phyloP scores from a whole-genome alignment of 2,113 vertebrate genomes.

The Charina bottae region DNA sequence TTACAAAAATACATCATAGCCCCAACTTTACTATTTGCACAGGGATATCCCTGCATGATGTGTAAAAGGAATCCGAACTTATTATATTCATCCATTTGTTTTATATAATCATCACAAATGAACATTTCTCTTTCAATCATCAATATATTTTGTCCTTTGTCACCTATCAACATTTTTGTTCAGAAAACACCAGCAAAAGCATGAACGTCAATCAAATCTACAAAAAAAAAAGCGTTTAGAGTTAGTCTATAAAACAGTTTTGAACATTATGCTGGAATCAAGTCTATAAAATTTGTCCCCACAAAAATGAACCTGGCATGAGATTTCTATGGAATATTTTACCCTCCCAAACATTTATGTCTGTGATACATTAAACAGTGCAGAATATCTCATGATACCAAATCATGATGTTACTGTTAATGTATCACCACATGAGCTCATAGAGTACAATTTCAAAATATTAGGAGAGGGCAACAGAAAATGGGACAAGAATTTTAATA shows the following conservation, averaged over 20 bases:
- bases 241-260: background rate
- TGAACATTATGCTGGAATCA: conserved; percentile 1
- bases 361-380: background rate
- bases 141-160: background rate
- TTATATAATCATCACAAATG: background rate
- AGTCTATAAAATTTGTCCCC: conserved; percentile 11
- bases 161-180: background rate
- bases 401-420: conserved; percentile 6
- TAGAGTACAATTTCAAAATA: background rate
- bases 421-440: background rate
- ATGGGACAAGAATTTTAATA: background rate
- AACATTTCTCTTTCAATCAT: background rate
- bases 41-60: background rate
- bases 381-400: background rate
- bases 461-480: background rate
- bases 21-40: background rate
- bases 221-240: background rate
- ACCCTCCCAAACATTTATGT: background rate
- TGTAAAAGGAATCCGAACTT: background rate
- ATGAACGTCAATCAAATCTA: background rate
- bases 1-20: background rate
- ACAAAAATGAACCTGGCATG: background rate
- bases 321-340: background rate
- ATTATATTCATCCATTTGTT: background rate
- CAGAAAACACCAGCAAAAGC: background rate